Percentiles rank a stretch among this genome's conserved stretches.
Evolutionary conservation across 2,113 vertebrate genomes (phyloP).

Genomic region (Mesocricetus auratus): DNA sequence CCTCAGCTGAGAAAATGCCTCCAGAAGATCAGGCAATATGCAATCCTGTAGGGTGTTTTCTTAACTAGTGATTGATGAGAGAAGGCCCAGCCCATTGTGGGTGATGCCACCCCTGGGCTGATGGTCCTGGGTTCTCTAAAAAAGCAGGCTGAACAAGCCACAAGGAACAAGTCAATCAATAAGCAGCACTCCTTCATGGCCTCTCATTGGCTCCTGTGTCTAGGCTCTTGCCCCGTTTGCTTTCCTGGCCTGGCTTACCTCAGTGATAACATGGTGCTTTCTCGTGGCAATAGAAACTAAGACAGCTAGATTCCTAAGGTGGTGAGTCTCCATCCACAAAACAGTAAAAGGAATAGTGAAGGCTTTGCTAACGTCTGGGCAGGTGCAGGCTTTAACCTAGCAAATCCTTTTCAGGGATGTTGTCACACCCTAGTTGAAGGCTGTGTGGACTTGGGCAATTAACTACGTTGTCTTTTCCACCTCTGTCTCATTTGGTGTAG

Average conservation of each 20-base stretch:
- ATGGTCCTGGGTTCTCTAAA: not conserved
- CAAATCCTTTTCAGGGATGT: not conserved
- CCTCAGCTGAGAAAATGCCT: not conserved
- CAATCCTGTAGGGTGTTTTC: not conserved
- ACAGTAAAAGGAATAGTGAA: not conserved
- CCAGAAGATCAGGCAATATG: no score
- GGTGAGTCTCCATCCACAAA: not conserved
- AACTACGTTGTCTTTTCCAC: not conserved
- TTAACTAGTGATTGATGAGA: not conserved
- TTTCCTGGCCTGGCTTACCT: not conserved
- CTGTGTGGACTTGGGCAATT: not conserved
- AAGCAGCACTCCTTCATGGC: not conserved
- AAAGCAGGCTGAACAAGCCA: not conserved
- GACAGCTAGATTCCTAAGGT: not conserved
- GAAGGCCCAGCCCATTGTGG: not conserved
- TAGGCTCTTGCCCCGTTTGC: not conserved
- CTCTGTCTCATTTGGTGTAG: not conserved
- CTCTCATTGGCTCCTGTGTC: not conserved
- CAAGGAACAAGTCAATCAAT: not conserved
- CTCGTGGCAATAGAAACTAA: not conserved
- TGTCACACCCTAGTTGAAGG: not conserved
- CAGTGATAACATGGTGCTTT: not conserved
- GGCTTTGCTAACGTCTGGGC: not conserved
- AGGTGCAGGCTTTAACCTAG: not conserved
- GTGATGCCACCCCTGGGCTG: not conserved